Evolutionary conservation across 37 sponge, comb jelly and placozoan species (phyloP), one percentile per base, ranked within the genome.

Genomic region (Axinella damicornis): DNA sequence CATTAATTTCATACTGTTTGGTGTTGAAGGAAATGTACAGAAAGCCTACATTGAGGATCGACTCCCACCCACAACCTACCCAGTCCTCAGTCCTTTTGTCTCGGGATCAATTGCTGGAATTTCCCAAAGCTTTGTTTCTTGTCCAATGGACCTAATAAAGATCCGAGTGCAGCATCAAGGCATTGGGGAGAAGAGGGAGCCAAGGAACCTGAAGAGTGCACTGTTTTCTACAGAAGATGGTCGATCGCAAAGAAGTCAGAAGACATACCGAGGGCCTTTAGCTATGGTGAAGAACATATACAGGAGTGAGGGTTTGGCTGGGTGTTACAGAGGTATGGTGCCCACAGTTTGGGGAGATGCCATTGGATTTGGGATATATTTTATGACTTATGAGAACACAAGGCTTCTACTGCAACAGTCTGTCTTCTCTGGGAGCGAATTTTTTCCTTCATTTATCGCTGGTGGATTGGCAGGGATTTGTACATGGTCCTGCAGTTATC

Each of bases 111-210:
- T 61, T 27, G 62, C 62, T 14, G 62, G 62, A 25, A 14, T 61
- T 61, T 5, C 27, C 27, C 62, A 61, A 14, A 61, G 62, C 13
- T 61, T 61, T 61, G 62, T 61, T 14, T 61, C 12, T 11, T 22
- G 25, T 61, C 62, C 62, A 61, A 61, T 61, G 62, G 62, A 61
- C n/a, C 62, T 61, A 14, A 25, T 61, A 25, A 61, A 61, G 62
- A 22, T 61, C 62, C 62, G 62, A 27, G 27, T 25, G 27, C 62
- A 61, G 62, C 62, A 61, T 61, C 62, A 61, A 61, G 62, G 25
- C 5, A 61, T 61, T 5, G 62, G 62, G 13, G 62, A 61, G 62
- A 25, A 22, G 25, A 27, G 12, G 11, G 62, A 46, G 9, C 4
- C 9, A 9, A 46, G 46, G 46, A 46, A 9, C 46, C 4, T 46